These are phyloP conservation scores for Augiades crinisus DNA, from an alignment of 2,888 invertebrate species.

Conservation along the genomic window DNA sequence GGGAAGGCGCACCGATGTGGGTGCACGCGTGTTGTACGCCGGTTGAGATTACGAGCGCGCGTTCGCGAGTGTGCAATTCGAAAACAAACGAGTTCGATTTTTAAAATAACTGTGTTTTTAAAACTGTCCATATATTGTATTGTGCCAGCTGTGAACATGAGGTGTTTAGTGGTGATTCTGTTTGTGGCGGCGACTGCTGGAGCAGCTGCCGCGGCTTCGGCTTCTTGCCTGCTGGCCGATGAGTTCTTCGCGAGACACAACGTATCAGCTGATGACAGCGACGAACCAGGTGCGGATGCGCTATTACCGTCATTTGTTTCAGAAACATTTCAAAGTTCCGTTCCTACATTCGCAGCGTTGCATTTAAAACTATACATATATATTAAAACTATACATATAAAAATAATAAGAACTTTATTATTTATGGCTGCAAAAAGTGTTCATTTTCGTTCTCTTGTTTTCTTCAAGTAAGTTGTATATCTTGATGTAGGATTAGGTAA, in stretches of 20 bases:
- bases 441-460: neutral
- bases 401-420: neutral
- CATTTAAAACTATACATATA: too few relatives aligned
- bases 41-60: constrained; percentile 48
- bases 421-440: neutral
- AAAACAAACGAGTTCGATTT: constrained; percentile 48
- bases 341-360: too few relatives aligned
- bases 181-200: constrained; percentile 53
- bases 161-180: constrained; percentile 63
- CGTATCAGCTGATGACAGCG: constrained; percentile 72
- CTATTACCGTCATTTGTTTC: neutral
- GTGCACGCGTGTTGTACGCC: constrained; percentile 60
- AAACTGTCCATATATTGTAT: too few relatives aligned
- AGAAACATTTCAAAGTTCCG: too few relatives aligned
- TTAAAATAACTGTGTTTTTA: constrained; percentile 46
- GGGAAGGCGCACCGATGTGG: constrained; percentile 69
- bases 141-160: constrained; percentile 65
- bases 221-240: constrained; percentile 57
- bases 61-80: constrained; percentile 59
- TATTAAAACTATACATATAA: too few relatives aligned
- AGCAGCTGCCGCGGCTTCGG: constrained; percentile 51
- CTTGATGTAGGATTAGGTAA: neutral
- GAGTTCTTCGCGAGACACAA: constrained; percentile 70
- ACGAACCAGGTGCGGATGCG: constrained; percentile 66
- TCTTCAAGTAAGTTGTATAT: neutral